Base-by-base conservation (phyloP, 1,140 invertebrate genomes). In the Antheraea mylitta region DNA sequence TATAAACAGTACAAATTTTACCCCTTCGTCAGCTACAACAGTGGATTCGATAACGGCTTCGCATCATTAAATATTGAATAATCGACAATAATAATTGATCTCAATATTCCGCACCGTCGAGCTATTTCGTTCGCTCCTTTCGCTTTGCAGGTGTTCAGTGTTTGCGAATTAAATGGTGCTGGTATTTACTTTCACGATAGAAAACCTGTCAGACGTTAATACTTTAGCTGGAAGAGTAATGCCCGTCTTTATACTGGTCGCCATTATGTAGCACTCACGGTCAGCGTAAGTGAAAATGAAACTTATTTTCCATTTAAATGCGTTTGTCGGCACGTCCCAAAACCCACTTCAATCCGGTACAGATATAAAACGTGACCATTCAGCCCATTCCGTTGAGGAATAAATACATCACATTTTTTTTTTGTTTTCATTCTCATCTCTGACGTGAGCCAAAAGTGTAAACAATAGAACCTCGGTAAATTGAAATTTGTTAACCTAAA, bases 351-450 rank as follows among this genome's bases (percentile, higher is more conserved):
- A 86, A 89, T 87, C 80, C 75, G 71, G 76, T 77, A 73, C 76
- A 83, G 76, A 85, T 80, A 87, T 81, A 81, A 80, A 87, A 89
- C 88, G 86, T 90, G 88, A 90, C 85, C 82, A 81, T 86, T 86
- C 80, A 84, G 71, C 75, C 68, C 71, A 77, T 69, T 66, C 77
- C 82, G 75, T 75, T 64, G 82, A 79, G 77, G 74, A 82, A 87
- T 87, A 85, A 83, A 90, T 82, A 85, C 81, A 82, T 88, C 30
- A 87, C 76, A 73, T 72, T 77, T 77, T 78, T n/a, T 68, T 66
- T 66, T 59, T 4, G 36, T 71, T 67, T 58, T 19, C 64, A 67
- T 63, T n/a, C 38, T 58, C 11, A 58, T 59, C 60, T 70, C 58
- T 64, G 67, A 77, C 74, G 73, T 81, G 73, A 82, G 79, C 79